A percentile compares a stretch with the other conserved stretches of the same genome.
phyloP scores from a whole-genome alignment of 2,888 invertebrate species.

The Macrosoma leucophasiata region DNA sequence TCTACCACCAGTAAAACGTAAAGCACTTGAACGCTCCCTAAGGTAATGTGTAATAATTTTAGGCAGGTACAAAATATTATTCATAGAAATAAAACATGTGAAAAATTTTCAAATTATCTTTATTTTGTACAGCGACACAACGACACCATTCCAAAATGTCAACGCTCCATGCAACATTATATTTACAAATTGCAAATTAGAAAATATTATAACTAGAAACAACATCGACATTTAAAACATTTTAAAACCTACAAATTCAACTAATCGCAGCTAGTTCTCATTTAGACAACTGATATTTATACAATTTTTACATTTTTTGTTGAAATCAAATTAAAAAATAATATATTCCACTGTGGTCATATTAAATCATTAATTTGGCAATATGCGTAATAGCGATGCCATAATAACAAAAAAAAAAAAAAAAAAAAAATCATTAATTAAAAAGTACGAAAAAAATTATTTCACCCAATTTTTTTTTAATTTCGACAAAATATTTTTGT shows the following conservation, averaged over 20 bases:
- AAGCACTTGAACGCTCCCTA: too few relatives aligned
- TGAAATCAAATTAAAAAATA: not conserved
- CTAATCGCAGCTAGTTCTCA: not conserved
- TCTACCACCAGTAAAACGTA: too few relatives aligned
- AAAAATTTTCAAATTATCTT: constrained; percentile 13
- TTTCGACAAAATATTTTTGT: not conserved
- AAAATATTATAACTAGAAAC: constrained; percentile 9
- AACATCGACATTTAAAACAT: not conserved
- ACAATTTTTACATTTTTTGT: not conserved
- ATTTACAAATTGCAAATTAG: constrained; percentile 17
- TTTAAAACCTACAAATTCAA: not conserved
- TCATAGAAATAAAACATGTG: too few relatives aligned
- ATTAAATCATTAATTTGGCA: not conserved
- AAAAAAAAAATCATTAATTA: not conserved
- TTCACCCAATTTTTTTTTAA: too few relatives aligned
- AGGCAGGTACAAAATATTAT: too few relatives aligned
- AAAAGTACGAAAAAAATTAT: too few relatives aligned
- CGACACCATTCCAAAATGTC: constrained; percentile 10
- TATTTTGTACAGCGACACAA: constrained; percentile 17
- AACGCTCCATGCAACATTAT: not conserved
- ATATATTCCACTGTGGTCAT: not conserved
- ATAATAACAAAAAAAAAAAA: constrained; percentile 3
- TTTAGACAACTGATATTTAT: not conserved
- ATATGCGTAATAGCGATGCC: not conserved
- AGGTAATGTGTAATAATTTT: too few relatives aligned